Conservation (phyloP, 1,140 invertebrate genomes). For the Triops cancriformis region DNA sequence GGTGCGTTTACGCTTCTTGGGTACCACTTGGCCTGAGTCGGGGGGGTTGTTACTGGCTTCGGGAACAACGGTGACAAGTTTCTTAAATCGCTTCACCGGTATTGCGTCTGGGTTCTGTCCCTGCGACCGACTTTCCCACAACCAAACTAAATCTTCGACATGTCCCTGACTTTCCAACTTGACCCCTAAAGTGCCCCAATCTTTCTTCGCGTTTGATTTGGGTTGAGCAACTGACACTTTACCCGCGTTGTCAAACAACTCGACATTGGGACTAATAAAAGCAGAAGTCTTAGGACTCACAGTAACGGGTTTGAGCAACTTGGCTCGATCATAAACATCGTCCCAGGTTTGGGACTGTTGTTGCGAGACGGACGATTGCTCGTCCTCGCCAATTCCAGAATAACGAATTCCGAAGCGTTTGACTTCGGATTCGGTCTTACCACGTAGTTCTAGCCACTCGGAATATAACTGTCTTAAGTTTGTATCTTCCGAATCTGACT, state of each 20-base stretch:
- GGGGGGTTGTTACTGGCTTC: background rate
- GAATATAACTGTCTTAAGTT: background rate
- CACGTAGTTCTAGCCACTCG: background rate
- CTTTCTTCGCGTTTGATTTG: slow-evolving; percentile 16
- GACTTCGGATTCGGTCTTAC: background rate
- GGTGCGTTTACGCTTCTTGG: background rate
- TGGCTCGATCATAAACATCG: background rate
- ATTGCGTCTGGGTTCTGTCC: background rate
- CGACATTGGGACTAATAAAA: slow-evolving; percentile 4
- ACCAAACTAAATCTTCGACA: slow-evolving; percentile 23
- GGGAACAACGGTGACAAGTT: background rate
- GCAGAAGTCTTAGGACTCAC: background rate
- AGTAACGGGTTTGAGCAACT: background rate
- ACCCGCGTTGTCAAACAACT: slow-evolving; percentile 17
- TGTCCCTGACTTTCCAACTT: slow-evolving; percentile 20
- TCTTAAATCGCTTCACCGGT: background rate
- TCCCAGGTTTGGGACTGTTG: background rate
- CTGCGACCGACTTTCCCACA: slow-evolving; percentile 23
- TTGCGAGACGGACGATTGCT: background rate
- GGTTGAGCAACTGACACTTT: background rate
- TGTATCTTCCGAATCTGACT: background rate
- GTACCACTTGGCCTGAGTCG: background rate
- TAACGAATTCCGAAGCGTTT: background rate
- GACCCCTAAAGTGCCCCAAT: slow-evolving; percentile 25
- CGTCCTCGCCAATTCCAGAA: background rate